Evolutionary conservation across 2,888 invertebrate genomes (phyloP).

Genomic region (Ophion obscuratus): DNA sequence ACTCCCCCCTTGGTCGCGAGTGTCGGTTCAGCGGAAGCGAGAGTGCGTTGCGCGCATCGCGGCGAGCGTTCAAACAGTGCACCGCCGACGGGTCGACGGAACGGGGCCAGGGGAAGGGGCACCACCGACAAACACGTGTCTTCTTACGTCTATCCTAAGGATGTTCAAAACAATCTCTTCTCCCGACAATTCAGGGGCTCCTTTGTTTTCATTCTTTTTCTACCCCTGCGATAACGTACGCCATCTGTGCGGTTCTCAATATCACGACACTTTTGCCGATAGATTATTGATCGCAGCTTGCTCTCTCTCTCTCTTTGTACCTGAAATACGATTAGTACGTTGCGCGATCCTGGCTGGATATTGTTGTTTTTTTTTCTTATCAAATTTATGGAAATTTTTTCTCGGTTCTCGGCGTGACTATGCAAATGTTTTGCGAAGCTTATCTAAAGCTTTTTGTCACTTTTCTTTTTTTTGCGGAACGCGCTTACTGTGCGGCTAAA

Average conservation of each 20-base stretch:
- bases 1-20: background rate
- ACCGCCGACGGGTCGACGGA: background rate
- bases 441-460: too few relatives aligned
- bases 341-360: too few relatives aligned
- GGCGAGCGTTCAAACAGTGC: background rate
- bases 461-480: too few relatives aligned
- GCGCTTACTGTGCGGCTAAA: too few relatives aligned
- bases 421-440: too few relatives aligned
- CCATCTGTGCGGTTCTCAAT: constrained; percentile 61
- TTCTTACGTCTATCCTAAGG: background rate
- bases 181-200: background rate
- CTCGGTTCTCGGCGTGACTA: too few relatives aligned
- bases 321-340: too few relatives aligned
- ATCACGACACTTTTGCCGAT: constrained; percentile 64
- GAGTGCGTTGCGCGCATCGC: background rate
- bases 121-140: background rate
- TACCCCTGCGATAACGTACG: constrained; percentile 49
- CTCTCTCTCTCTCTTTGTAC: background rate
- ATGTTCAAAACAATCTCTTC: background rate
- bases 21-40: too few relatives aligned
- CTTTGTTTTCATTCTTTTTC: background rate
- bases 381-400: too few relatives aligned
- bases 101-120: background rate
- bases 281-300: constrained; percentile 68
- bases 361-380: background rate